Percentiles rank a stretch among this genome's conserved stretches.
phyloP scores from a whole-genome alignment of 1,140 invertebrate species.

The Harpegnathos saltator region DNA sequence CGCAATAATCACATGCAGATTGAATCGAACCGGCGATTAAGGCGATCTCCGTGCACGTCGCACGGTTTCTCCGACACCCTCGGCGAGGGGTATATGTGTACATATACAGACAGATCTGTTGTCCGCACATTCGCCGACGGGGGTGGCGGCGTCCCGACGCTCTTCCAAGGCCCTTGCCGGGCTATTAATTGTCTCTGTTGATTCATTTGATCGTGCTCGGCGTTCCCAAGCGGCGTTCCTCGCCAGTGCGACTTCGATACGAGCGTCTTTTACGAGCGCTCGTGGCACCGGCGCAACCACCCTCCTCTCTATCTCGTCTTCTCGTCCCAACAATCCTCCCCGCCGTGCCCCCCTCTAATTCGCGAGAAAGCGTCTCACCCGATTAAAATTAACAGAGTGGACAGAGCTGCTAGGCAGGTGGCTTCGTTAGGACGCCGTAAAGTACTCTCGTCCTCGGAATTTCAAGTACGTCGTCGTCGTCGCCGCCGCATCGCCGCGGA shows the following conservation, averaged over 20 bases:
- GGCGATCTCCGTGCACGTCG: neutral
- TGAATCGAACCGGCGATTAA: slow-evolving; percentile 21
- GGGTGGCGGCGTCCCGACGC: slow-evolving; percentile 70
- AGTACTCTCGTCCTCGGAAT: slow-evolving; percentile 74
- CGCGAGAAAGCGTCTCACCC: slow-evolving; percentile 72
- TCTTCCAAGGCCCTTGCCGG: slow-evolving; percentile 70
- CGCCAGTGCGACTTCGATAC: slow-evolving; percentile 67
- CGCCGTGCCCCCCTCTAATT: slow-evolving; percentile 64
- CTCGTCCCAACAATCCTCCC: slow-evolving; percentile 5
- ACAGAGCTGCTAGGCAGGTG: slow-evolving; percentile 71
- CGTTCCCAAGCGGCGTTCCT: slow-evolving; percentile 75
- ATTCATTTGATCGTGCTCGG: slow-evolving; percentile 85
- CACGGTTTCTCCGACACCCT: slow-evolving; percentile 2
- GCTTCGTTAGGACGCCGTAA: slow-evolving; percentile 74
- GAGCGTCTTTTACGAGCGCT: slow-evolving; percentile 77
- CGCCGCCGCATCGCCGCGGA: neutral
- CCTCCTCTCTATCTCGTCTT: slow-evolving; percentile 61
- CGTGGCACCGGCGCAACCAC: slow-evolving; percentile 47
- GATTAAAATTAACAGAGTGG: slow-evolving; percentile 76
- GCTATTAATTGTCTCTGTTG: slow-evolving; percentile 86
- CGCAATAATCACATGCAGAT: slow-evolving; percentile 40
- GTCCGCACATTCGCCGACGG: slow-evolving; percentile 65
- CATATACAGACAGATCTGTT: slow-evolving; percentile 70
- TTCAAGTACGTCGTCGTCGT: slow-evolving; percentile 62
- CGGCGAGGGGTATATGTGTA: slow-evolving; percentile 3